Conservation (phyloP, 1,140 invertebrate species). For the Caerostris extrusa region DNA sequence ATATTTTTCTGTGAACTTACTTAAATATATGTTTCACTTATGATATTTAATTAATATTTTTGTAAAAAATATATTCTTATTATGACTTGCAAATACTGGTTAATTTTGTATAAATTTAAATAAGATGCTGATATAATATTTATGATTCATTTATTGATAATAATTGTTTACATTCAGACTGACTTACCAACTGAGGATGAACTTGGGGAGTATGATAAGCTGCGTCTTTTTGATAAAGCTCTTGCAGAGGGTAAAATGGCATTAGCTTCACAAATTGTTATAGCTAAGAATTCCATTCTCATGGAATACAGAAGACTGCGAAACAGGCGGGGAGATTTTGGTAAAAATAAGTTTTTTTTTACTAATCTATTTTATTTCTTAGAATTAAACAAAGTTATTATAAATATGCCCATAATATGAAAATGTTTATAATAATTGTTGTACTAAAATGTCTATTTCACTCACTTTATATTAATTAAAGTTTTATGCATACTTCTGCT, state of each 20-base stretch:
- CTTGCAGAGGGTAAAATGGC: slow-evolving; percentile 69
- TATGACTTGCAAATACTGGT: neutral
- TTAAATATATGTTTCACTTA: no score
- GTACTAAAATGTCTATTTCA: no score
- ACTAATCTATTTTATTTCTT: no score
- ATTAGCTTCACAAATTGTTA: slow-evolving; percentile 60
- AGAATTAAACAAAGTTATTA: no score
- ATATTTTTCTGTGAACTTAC: no score
- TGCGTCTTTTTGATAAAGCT: slow-evolving; percentile 50
- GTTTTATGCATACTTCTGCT: no score
- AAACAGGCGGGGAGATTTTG: slow-evolving; percentile 42
- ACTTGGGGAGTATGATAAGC: slow-evolving; percentile 58
- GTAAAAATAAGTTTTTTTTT: slow-evolving; percentile 9
- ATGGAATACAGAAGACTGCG: slow-evolving; percentile 45
- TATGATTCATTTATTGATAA: no score
- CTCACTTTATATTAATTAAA: no score
- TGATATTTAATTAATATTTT: no score
- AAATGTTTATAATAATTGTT: no score
- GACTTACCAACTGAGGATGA: slow-evolving; percentile 63
- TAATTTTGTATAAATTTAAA: slow-evolving; percentile 5
- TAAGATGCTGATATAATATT: neutral
- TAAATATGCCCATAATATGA: no score
- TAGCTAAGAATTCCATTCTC: slow-evolving; percentile 65
- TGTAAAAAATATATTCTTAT: no score
- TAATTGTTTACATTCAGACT: slow-evolving; percentile 2